Conservation (phyloP, 2,113 vertebrate species). For the Oplegnathus fasciatus region DNA sequence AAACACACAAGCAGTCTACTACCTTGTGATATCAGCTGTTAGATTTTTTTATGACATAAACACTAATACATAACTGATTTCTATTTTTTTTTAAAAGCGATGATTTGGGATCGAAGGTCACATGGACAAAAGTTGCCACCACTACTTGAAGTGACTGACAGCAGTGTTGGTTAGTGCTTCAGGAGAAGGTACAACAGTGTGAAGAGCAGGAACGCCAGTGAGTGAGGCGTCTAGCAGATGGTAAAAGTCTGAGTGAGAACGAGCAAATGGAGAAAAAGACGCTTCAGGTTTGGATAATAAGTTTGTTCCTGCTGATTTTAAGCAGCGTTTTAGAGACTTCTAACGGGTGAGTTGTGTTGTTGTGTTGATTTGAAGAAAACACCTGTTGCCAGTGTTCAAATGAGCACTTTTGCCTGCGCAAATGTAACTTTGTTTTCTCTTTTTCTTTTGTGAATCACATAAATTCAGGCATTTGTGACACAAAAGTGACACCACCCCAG, state of each 20-base stretch:
- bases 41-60: conserved; percentile 31
- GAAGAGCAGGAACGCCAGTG: background rate
- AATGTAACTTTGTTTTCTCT: background rate
- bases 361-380: background rate
- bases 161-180: background rate
- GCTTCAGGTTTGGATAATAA: background rate
- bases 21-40: background rate
- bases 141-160: background rate
- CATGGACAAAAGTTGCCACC: background rate
- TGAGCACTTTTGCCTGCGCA: background rate
- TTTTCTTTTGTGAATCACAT: background rate
- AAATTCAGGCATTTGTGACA: background rate
- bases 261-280: background rate
- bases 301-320: conserved; percentile 6
- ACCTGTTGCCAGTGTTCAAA: background rate
- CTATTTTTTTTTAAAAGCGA: background rate
- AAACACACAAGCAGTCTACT: background rate
- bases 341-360: conserved; percentile 41
- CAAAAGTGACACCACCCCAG: background rate
- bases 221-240: background rate
- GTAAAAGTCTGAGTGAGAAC: background rate
- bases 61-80: conserved; percentile 27
- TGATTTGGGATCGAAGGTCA: background rate
- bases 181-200: background rate
- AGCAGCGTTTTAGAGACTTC: background rate